phyloP scores from a whole-genome alignment of 2,797 vertebrate genomes.

The Eulemur rubriventer region DNA sequence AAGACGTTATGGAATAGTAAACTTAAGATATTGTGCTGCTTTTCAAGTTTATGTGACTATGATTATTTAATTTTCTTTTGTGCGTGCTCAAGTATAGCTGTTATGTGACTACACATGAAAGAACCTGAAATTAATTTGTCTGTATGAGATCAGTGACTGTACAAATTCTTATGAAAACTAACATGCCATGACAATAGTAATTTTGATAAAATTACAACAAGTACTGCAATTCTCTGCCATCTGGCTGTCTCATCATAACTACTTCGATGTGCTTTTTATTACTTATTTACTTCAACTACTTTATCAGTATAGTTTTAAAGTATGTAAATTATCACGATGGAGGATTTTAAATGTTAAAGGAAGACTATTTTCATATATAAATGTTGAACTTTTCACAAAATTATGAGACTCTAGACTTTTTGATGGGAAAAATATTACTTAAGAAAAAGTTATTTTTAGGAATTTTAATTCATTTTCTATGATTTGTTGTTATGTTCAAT shows the following conservation, averaged over 20 bases:
- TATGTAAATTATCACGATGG: conserved; percentile 70
- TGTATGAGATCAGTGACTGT: conserved; percentile 89
- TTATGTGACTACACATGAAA: conserved; percentile 89
- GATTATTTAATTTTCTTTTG: conserved; percentile 91
- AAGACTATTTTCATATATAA: conserved; percentile 66
- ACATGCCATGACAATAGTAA: conserved; percentile 91
- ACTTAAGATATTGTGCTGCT: conserved; percentile 85
- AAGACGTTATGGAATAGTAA: conserved; percentile 86
- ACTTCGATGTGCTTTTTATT: conserved; percentile 88
- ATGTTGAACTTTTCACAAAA: conserved; percentile 53
- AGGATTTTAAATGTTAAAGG: conserved; percentile 71
- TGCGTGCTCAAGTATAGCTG: conserved; percentile 89
- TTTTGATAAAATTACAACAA: conserved; percentile 90
- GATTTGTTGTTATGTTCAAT: conserved; percentile 61
- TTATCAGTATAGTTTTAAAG: conserved; percentile 79
- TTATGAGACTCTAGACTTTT: conserved; percentile 46
- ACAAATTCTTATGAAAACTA: conserved; percentile 90
- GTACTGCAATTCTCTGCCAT: conserved; percentile 88
- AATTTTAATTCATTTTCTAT: conserved; percentile 50
- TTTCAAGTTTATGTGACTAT: conserved; percentile 89
- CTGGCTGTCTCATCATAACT: conserved; percentile 88
- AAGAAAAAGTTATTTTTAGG: conserved; percentile 60
- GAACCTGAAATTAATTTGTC: conserved; percentile 92
- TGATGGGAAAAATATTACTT: conserved; percentile 59
- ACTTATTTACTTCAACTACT: conserved; percentile 87